Evolutionary conservation across 2,888 invertebrate species (phyloP), one percentile per base, ranked within the genome.

Genomic region (Platycheirus rosarum): DNA sequence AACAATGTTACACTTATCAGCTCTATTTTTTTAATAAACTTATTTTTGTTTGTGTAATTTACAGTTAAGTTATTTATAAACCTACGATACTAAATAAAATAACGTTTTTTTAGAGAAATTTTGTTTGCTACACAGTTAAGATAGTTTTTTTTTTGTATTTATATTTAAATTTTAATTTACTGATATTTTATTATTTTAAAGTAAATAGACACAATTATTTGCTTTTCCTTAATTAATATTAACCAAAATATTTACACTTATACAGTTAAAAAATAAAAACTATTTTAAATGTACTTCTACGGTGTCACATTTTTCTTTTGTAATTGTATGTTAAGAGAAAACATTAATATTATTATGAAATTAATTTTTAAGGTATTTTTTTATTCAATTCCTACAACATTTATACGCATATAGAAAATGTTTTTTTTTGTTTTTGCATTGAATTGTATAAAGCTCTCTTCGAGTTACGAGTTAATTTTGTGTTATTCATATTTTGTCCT

Each of bases 391-490:
- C 60, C 65, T 66, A 80, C 65, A 75, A 79, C 75, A 76, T 76
- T 53, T 62, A 82, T 76, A 68, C 66, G 11, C 65, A 32, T 23
- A 40, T 29, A 42, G 29, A 44, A 44, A 44, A 44, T 60, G 42
- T 42, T 13, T 26, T 26, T 49, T 8, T 26, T 23, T 57, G 13
- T 42, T 2, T 48, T 63, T 82, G 62, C 68, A 76, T 71, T 76
- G 55, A 82, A 71, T 77, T 70, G 68, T 77, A 76, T 82, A 82
- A 82, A 82, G 82, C 82, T 82, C 76, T 82, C 51, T 82, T 63
- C 71, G 70, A 70, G 62, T 74, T 55, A 74, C 29, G 35, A 68
- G 62, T 66, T 76, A 18, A 8, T 60, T 57, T 66, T 66, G 13
- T n/a, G 49, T 46, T 35, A 55, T 49, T 73, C 44, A 7, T 55